Conservation (phyloP, 1,140 invertebrate genomes). For the Akabosia matsudoensis region DNA sequence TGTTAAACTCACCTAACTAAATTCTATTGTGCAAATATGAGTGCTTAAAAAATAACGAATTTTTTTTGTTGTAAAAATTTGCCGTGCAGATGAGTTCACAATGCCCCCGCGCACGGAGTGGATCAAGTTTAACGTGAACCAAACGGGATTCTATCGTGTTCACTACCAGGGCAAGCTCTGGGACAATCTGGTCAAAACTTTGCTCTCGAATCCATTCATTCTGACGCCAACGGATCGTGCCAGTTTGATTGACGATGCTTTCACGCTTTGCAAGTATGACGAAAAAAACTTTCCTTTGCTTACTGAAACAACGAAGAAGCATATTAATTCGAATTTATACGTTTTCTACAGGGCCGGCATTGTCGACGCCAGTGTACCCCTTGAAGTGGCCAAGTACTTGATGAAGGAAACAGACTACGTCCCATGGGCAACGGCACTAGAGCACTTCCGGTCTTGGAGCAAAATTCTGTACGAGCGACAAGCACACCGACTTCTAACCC, state of each 20-base stretch:
- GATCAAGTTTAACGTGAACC: conserved; percentile 83
- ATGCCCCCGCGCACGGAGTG: conserved; percentile 58
- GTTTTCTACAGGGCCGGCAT: conserved; percentile 64
- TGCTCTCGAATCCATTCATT: conserved; percentile 65
- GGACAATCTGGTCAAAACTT: conserved; percentile 65
- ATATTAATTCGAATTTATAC: conserved; percentile 16
- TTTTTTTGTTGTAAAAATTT: conserved; percentile 59
- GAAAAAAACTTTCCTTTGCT: conserved; percentile 7
- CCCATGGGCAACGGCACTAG: conserved; percentile 68
- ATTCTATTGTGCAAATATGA: background rate
- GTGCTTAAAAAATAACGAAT: conserved; percentile 33
- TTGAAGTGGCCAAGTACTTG: conserved; percentile 68
- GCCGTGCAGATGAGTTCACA: conserved; percentile 54
- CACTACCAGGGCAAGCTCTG: conserved; percentile 77
- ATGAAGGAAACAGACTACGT: conserved; percentile 68
- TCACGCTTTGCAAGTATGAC: conserved; percentile 65
- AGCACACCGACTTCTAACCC: conserved; percentile 62
- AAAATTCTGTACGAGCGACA: conserved; percentile 64
- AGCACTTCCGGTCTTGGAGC: conserved; percentile 67
- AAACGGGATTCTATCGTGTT: conserved; percentile 81
- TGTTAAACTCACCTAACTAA: conserved; percentile 18
- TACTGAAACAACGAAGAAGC: conserved; percentile 15
- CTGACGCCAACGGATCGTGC: conserved; percentile 70
- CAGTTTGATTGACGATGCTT: conserved; percentile 71
- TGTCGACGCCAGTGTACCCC: conserved; percentile 64